Base-by-base conservation (phyloP, 2,113 vertebrate species). In the Catharus bicknelli region DNA sequence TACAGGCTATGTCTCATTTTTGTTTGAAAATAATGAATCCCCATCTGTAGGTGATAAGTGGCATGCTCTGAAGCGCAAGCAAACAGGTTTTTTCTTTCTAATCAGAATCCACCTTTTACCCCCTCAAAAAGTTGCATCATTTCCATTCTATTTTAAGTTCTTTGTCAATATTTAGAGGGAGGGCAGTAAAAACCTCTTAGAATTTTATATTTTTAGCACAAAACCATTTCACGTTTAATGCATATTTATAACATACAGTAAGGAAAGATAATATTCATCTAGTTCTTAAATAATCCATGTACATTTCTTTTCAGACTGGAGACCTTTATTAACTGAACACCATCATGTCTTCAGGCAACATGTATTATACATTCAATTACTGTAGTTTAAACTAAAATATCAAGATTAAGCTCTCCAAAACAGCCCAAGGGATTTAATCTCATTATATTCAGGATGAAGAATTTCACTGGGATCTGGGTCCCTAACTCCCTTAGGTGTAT, bases 261-360 rank as follows among this genome's bases (percentile, higher is more conserved):
- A 59, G 50, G 61, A 68, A 93, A 86, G 77, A 59, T 86, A 45
- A 66, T 68, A 82, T 88, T 90, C 57, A 20, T 79, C 54, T 38
- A 59, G 51, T 86, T 88, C 74, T 94, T 96, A 87, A 96, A 96
- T 96, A 96, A 96, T 95, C 74, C 86, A 93, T 95, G 74, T 61
- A 84, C 66, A 64, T 84, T 95, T 92, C 42, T 94, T 88, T 94
- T 90, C 45, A 82, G 34, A 50, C 26, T 62, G 12, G 26, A 94
- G 59, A 36, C 78, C 34, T 82, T 90, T 93, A 88, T 93, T 93
- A 95, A 58, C 86, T 85, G 84, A 94, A 95, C 53, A 90, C 26
- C 48, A 40, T 91, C 57, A 42, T 94, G 50, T 86, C 95, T 95
- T 96, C 92, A 90, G 94, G 92, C 95, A 95, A 78, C 77, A 82